Base-by-base conservation (phyloP, 2,113 vertebrate species). In the Lepidothrix coronata region DNA sequence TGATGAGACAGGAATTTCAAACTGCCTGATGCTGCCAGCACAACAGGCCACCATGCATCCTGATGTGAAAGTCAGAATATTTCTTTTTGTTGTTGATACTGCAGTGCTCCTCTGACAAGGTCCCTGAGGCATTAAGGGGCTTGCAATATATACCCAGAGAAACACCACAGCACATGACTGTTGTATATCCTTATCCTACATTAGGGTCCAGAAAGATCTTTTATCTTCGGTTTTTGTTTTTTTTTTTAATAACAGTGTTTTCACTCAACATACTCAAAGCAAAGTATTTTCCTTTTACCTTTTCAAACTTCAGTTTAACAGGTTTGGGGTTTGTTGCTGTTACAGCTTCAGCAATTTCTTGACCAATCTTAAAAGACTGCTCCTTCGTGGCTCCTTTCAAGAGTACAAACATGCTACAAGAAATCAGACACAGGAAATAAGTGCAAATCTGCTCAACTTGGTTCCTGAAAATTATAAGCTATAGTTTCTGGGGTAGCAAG, bases 371-470 rank as follows among this genome's bases (percentile, higher is more conserved):
- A 92, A 99, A 99, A 86, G 99, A 99, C 95, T 99, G 99, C 89
- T 99, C 99, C 95, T 99, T 99, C 16, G 99, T 99, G 88, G 99
- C 99, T 96, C 99, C 99, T 97, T 99, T 99, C 96, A 99, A 98
- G 83, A 99, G 97, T 63, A 99, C 99, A 97, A 99, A 99, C 98
- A 99, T 98, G 97, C 99, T 99, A 95, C 90, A 37, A 92, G 91
- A 96, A 97, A 98, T 71, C 23, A 97, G 44, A 97, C 30, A 31
- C 1, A 39, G 48, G 66, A 95, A 91, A 78, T 93, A 52, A 95
- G 27, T 24, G 80, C 59, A 58, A 51, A 39, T 76, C 11, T 55
- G 16, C 87, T 89, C 35, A 95, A 85, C 59, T 25, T 1, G 58
- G n/a, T 21, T 80, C 41, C 59, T 76, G 52, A 82, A 96, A 76